Base-by-base conservation (phyloP, 2,888 invertebrate genomes). In the Chrysodeixis includens region DNA sequence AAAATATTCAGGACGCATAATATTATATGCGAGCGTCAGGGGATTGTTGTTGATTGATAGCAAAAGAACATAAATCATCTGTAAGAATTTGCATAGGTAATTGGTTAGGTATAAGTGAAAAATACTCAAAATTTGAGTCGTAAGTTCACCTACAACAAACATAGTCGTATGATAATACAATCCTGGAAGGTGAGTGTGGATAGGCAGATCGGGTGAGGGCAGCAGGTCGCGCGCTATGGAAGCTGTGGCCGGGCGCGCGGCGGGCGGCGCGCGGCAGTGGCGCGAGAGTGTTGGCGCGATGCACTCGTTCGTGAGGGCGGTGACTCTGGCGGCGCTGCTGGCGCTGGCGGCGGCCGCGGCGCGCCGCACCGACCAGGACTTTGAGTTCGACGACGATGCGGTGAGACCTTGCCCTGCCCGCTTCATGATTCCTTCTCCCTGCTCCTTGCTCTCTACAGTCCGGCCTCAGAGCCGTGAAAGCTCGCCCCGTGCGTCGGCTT, bases 301-400 rank as follows among this genome's bases (percentile, higher is more conserved):
- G 82, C 79, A 78, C 75, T 69, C 77, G 76, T 66, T 78, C 60
- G 73, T 76, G 78, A 81, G 82, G 78, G 66, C 68, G 80, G 78
- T 73, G 70, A 79, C 79, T 76, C 70, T 76, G 74, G 80, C 82
- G 71, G 76, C 78, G 83, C 82, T 86, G 82, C 73, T 84, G 80
- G 80, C 85, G 78, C 79, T 79, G 74, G 82, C 84, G 64, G 84
- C 86, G 65, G 83, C 82, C 67, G 81, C 85, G 56, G 81, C 86
- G 66, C 82, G 86, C 12, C 87, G 89, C 51, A 64, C 79, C 69
- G 93, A 92, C 81, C 89, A 89, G 76, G 94, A 94, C 90, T 94
- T 94, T 88, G 94, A 94, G 87, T 94, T 94, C 88, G 93, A 91
- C 83, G 94, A 94, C 78, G 90, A 89, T 60, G 86, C 88, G 90